Evolutionary conservation across 2,888 invertebrate species (phyloP).

Genomic region (Tipula vernalis): DNA sequence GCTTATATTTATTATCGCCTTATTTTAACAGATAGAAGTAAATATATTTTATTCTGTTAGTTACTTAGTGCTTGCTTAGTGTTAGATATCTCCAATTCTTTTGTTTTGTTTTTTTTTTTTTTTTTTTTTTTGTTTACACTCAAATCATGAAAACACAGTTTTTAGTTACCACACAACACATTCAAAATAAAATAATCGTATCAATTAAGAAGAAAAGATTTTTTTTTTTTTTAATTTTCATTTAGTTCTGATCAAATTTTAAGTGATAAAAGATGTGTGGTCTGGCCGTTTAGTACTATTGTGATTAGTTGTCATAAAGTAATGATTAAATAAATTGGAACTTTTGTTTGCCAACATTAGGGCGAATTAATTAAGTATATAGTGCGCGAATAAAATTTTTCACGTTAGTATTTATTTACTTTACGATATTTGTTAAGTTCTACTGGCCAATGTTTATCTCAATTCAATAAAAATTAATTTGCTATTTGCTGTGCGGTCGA

Average conservation of each 20-base stretch:
- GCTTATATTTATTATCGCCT: no score
- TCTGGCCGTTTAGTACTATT: not conserved
- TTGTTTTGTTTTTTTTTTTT: no score
- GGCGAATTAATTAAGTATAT: not conserved
- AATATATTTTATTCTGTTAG: no score
- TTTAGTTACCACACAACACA: not conserved
- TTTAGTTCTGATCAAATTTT: not conserved
- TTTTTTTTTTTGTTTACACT: not conserved
- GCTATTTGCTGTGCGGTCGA: not conserved
- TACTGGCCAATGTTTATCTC: not conserved
- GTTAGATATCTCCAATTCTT: no score
- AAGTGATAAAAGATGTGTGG: not conserved
- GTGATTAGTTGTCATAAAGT: not conserved
- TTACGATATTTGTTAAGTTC: not conserved
- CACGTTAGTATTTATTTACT: not conserved
- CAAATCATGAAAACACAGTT: not conserved
- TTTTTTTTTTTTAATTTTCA: not conserved
- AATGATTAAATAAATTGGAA: not conserved
- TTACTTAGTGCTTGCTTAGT: no score
- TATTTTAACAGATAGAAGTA: no score
- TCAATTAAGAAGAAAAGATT: not conserved
- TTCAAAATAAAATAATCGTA: not conserved
- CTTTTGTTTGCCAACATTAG: not conserved
- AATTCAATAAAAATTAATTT: not conserved
- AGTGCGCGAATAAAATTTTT: not conserved